Percentiles rank a stretch among this genome's conserved stretches.
Evolutionary conservation across 2,797 vertebrate species (phyloP).

Genomic region (Phyllotis vaccarum): DNA sequence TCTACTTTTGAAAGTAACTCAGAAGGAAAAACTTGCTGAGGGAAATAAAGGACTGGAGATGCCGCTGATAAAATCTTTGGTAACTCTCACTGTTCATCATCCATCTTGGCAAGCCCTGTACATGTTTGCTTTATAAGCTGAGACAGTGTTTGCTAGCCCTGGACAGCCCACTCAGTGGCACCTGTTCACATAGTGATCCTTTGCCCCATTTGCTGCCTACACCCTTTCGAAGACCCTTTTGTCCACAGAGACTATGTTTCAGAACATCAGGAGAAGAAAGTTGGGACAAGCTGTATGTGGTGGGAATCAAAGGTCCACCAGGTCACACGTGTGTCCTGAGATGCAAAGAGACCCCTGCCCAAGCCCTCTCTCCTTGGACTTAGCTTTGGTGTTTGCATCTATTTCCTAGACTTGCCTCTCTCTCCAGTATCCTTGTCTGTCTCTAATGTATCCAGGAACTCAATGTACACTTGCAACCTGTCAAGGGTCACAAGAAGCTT

Average conservation of each 20-base stretch:
- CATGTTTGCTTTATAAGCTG: background rate
- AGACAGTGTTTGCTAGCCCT: background rate
- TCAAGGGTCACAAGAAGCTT: background rate
- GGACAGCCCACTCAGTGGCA: background rate
- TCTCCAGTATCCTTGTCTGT: constrained; percentile 53
- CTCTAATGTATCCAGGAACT: constrained; percentile 74
- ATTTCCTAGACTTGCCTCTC: constrained; percentile 85
- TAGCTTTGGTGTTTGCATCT: constrained; percentile 72
- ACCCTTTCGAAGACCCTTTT: background rate
- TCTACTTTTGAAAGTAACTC: background rate
- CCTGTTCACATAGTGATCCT: background rate
- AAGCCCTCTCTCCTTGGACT: constrained; percentile 16
- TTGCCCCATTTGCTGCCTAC: background rate
- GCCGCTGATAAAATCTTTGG: background rate
- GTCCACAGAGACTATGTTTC: background rate
- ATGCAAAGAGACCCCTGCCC: background rate
- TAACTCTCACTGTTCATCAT: background rate
- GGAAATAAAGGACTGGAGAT: background rate
- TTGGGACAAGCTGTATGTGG: background rate
- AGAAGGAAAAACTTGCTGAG: background rate
- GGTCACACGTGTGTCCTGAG: background rate
- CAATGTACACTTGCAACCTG: constrained; percentile 81
- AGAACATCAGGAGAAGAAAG: background rate
- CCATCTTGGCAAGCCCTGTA: background rate
- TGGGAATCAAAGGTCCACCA: background rate